phyloP scores from a whole-genome alignment of 2,888 invertebrate genomes.

The Pyrrhosoma nymphula region DNA sequence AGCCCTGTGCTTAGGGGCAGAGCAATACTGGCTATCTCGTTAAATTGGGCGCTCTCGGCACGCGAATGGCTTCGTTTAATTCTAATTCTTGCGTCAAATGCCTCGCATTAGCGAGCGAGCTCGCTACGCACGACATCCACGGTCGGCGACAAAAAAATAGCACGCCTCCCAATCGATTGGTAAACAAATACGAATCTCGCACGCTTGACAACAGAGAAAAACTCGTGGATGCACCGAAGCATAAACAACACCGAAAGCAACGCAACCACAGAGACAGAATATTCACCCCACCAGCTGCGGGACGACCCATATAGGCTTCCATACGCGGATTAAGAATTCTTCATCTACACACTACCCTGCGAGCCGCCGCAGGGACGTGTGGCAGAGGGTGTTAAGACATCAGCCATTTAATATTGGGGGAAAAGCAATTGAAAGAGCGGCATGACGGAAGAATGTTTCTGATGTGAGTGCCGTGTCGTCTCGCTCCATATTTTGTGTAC shows the following conservation, averaged over 20 bases:
- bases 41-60: neutral
- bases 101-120: neutral
- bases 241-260: neutral
- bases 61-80: conserved; percentile 20
- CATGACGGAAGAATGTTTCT: no score
- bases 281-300: no score
- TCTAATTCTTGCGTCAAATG: conserved; percentile 27
- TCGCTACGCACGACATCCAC: conserved; percentile 4
- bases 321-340: no score
- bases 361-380: no score
- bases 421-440: no score
- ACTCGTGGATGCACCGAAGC: neutral
- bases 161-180: neutral
- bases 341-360: no score
- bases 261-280: no score
- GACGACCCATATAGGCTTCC: no score
- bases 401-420: no score
- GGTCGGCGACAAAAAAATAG: neutral
- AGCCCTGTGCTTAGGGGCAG: neutral
- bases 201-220: neutral
- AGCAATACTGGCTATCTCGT: neutral
- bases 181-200: neutral
- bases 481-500: no score
- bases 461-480: no score
- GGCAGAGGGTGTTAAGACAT: no score